Percentiles rank a stretch among this genome's conserved stretches.
phyloP scores from a whole-genome alignment of 2,888 invertebrate genomes.

The Rapana venosa region DNA sequence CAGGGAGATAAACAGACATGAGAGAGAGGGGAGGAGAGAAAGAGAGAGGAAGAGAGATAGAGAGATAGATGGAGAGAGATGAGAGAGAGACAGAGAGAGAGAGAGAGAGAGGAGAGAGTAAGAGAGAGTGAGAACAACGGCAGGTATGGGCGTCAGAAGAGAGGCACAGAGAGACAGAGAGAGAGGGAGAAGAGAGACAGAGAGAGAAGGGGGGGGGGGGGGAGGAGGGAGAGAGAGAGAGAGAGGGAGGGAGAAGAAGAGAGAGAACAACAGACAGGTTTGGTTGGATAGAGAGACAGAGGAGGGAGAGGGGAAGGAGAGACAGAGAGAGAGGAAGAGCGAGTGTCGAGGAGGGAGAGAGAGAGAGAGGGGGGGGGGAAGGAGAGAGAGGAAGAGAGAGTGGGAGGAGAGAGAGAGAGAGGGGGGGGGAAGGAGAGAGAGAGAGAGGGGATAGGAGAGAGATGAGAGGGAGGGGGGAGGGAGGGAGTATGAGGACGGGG shows the following conservation, averaged over 20 bases:
- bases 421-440: slow-evolving; percentile 31
- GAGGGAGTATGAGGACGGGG: neutral
- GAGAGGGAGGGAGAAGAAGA: neutral
- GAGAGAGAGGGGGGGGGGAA: slow-evolving; percentile 5
- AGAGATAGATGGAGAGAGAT: neutral
- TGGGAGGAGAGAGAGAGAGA: slow-evolving; percentile 41
- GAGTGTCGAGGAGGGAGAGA: slow-evolving; percentile 29
- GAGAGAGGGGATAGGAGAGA: neutral
- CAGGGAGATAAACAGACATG: neutral
- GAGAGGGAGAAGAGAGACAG: neutral
- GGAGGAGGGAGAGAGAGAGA: neutral
- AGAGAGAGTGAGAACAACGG: too few relatives aligned
- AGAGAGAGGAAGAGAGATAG: neutral
- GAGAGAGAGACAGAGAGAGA: neutral
- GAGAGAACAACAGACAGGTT: neutral
- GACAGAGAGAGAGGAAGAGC: slow-evolving; percentile 1
- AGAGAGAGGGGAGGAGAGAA: neutral
- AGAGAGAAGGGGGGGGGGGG: neutral
- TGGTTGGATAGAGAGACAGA: neutral
- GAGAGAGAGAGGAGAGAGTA: neutral
- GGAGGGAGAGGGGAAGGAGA: neutral
- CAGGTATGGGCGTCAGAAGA: neutral
- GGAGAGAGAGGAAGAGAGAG: slow-evolving; percentile 40
- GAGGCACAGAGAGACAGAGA: neutral
- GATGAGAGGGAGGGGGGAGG: neutral